Evolutionary conservation across 1,140 invertebrate species (phyloP).

Genomic region (Antheraea mylitta): DNA sequence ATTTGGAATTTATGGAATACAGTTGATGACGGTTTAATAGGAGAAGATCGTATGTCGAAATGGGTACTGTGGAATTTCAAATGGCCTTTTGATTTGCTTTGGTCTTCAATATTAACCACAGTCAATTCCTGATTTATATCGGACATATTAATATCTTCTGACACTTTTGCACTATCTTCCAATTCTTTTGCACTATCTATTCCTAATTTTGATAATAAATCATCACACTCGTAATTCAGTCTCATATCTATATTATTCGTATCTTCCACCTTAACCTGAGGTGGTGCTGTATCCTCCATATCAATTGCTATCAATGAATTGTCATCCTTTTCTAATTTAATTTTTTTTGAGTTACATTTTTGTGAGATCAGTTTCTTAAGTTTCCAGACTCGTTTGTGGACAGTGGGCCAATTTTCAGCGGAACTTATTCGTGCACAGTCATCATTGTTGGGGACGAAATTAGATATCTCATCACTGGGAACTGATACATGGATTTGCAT

Average conservation of each 20-base stretch:
- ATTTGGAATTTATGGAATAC: conserved; percentile 67
- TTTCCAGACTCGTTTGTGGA: conserved; percentile 41
- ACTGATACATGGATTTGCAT: not conserved
- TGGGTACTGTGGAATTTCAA: conserved; percentile 64
- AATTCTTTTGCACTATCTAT: conserved; percentile 23
- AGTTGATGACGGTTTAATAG: conserved; percentile 63
- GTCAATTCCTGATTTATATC: conserved; percentile 6
- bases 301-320: conserved; percentile 19
- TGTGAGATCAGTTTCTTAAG: conserved; percentile 31
- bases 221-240: conserved; percentile 16
- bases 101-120: conserved; percentile 9
- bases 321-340: conserved; percentile 32
- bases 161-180: not conserved
- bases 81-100: conserved; percentile 35
- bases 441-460: conserved; percentile 22
- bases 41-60: conserved; percentile 70
- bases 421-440: conserved; percentile 45
- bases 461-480: not conserved
- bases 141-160: conserved; percentile 7
- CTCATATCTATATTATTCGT: conserved; percentile 25
- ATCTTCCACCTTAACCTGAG: not conserved
- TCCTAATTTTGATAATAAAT: conserved; percentile 23
- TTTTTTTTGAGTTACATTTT: conserved; percentile 35
- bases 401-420: conserved; percentile 43
- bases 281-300: not conserved